Percentiles rank a stretch among this genome's conserved stretches.
phyloP scores from a whole-genome alignment of 1,140 invertebrate genomes.

The Zophobas morio region DNA sequence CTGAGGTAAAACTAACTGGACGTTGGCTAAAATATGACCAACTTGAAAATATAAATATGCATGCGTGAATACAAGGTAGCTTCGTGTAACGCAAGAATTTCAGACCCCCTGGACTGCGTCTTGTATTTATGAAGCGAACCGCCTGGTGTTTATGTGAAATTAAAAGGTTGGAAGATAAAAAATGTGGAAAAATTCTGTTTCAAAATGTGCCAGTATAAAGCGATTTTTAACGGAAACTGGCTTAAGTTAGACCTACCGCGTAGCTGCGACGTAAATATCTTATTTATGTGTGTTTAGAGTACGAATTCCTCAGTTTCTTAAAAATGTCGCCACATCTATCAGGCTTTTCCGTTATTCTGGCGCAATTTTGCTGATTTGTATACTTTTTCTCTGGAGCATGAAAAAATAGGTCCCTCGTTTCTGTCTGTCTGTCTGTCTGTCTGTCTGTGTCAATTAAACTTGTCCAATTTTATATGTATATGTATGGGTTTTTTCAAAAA shows the following conservation, averaged over 20 bases:
- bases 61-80: constrained; percentile 13
- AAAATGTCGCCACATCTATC: too few species aligned
- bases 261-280: neutral
- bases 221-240: neutral
- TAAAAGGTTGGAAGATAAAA: constrained; percentile 18
- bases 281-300: too few species aligned
- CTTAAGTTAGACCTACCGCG: neutral
- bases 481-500: too few species aligned
- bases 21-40: constrained; percentile 3
- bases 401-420: too few species aligned
- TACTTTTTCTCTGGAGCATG: too few species aligned
- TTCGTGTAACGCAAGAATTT: constrained; percentile 27
- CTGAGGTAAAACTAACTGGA: neutral
- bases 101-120: neutral
- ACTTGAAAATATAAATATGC: constrained; percentile 11
- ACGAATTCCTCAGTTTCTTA: too few species aligned
- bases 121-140: constrained; percentile 27
- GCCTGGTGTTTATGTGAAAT: neutral
- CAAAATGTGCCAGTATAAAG: neutral
- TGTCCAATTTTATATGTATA: too few species aligned
- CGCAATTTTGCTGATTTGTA: too few species aligned
- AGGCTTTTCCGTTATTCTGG: too few species aligned
- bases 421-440: too few species aligned
- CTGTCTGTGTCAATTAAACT: too few species aligned
- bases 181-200: constrained; percentile 5